These are phyloP conservation scores for Rhagophthalmus giganteus DNA, from an alignment of 2,888 invertebrate genomes.

Conservation along the genomic window DNA sequence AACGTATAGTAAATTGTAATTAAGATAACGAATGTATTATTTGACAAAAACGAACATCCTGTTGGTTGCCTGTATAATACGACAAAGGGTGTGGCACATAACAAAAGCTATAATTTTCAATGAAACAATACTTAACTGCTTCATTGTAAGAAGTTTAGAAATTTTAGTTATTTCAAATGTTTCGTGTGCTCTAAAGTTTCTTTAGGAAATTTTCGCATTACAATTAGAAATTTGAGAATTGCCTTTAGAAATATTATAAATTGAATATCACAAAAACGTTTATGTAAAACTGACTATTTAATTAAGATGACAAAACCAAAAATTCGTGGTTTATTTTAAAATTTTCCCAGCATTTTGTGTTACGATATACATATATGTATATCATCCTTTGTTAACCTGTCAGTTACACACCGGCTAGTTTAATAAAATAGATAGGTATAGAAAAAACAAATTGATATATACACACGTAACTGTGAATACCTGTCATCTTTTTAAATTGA, in stretches of 20 bases:
- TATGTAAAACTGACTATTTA: too few species aligned
- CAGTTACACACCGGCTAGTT: conserved; percentile 15
- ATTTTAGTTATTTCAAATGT: neutral
- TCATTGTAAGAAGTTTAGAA: neutral
- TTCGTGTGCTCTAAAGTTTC: neutral
- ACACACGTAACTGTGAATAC: conserved; percentile 17
- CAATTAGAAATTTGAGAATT: too few species aligned
- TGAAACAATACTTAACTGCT: neutral
- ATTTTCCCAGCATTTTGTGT: too few species aligned
- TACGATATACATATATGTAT: conserved; percentile 14
- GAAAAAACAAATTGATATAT: conserved; percentile 19
- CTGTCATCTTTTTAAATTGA: too few species aligned
- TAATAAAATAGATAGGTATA: conserved; percentile 24
- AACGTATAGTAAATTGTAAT: too few species aligned
- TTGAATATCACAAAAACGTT: too few species aligned
- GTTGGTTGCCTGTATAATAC: neutral
- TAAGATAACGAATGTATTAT: neutral
- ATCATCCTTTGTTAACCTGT: conserved; percentile 25
- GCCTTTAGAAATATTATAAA: too few species aligned
- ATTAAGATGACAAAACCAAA: too few species aligned
- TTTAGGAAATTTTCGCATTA: too few species aligned
- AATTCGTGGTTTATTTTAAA: too few species aligned
- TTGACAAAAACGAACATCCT: neutral
- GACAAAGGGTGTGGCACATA: neutral
- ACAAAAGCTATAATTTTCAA: conserved; percentile 2